Conservation (phyloP, 2,888 invertebrate genomes). For the Podabrus alpinus region DNA sequence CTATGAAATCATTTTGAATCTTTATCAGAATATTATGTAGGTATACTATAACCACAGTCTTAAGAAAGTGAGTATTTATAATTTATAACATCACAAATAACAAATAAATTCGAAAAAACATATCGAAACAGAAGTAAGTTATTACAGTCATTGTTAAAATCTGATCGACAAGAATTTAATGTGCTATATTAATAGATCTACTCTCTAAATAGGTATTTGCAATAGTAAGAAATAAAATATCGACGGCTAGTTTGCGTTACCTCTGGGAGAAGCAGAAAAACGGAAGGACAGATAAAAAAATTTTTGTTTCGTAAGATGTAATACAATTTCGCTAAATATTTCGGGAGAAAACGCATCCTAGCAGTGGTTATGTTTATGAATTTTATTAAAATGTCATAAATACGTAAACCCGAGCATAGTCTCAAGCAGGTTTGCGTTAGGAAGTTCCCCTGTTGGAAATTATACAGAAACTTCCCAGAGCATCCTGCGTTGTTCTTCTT, state of each 20-base stretch:
- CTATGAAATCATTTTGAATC: background rate
- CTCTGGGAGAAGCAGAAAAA: background rate
- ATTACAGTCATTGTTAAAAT: background rate
- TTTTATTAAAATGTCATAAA: background rate
- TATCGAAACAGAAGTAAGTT: background rate
- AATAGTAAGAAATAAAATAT: background rate
- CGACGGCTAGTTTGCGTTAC: background rate
- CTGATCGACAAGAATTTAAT: background rate
- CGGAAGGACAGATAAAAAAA: too few relatives aligned
- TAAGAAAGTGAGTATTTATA: slow-evolving; percentile 7
- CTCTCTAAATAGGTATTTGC: slow-evolving; percentile 18
- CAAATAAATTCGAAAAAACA: background rate
- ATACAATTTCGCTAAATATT: background rate
- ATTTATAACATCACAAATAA: background rate
- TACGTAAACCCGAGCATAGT: background rate
- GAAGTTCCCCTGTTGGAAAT: background rate
- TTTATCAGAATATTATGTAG: background rate
- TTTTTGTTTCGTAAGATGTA: too few relatives aligned
- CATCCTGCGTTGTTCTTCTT: background rate
- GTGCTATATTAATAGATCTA: slow-evolving; percentile 18
- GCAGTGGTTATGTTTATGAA: background rate
- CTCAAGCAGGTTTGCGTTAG: too few relatives aligned
- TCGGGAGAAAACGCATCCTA: background rate
- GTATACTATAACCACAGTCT: background rate
- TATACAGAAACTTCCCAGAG: background rate